Base-by-base conservation (phyloP, 2,797 vertebrate species). In the Ceyx erithaca region DNA sequence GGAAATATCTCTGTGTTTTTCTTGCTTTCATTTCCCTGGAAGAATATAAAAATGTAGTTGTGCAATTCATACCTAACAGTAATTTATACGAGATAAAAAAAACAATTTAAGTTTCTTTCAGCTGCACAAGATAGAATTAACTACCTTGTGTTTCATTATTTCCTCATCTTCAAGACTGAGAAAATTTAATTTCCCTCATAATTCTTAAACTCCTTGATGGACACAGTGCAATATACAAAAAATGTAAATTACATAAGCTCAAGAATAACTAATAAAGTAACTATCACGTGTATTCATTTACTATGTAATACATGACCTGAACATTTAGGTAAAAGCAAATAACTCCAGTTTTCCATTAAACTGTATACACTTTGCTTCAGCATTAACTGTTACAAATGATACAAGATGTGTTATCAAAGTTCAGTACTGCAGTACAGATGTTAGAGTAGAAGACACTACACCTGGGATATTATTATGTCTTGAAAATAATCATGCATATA, bases 91-190 rank as follows among this genome's bases (percentile, higher is more conserved):
- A 87, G 30, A 51, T n/a, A 71, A 93, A 92, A 40, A 72, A 72
- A 87, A 40, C n/a, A 92, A 40, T 81, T 78, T n/a, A 64, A 76
- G 33, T 72, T 70, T 86, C 35, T 90, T 88, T 76, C 54, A 70
- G 41, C 52, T 90, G 26, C 1, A 1, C 18, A 46, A 85, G 73
- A 89, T 18, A 89, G 45, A 80, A 89, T 79, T 57, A 93, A 89
- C 61, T 46, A 87, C 80, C 68, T 94, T 88, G 40, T 59, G 55
- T 57, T 81, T 91, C 80, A 77, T 93, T 86, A 88, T 88, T 81
- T 92, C 85, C 48, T 82, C 75, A 54, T 95, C 78, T 93, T 95
- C 66, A 80, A 71, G 45, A 54, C 68, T 80, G 81, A 89, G 78
- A 85, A 86, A 67, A 85, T 77, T 70, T 90, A 88, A 90, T 70